Conservation (phyloP, 2,888 invertebrate species). For the Criorhina ranunculi region DNA sequence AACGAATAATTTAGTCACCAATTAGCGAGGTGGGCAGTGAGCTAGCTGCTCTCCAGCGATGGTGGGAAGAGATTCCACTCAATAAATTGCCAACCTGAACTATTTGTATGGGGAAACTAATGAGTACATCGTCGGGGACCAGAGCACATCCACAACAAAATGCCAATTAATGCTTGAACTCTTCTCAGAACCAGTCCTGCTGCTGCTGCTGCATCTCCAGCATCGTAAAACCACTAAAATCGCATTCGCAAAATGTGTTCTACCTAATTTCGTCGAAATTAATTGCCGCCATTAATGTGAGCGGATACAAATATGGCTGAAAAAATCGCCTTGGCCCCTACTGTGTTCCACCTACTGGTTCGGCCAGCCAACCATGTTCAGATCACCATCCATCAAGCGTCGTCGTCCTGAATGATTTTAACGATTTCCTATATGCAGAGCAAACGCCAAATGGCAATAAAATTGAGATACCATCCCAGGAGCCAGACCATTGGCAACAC, state of each 20-base stretch:
- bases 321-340: constrained; percentile 36
- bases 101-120: constrained; percentile 55
- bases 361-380: not conserved
- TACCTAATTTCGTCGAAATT: constrained; percentile 74
- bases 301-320: constrained; percentile 64
- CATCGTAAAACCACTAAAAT: constrained; percentile 57
- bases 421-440: constrained; percentile 51
- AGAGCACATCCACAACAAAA: constrained; percentile 4
- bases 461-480: constrained; percentile 61
- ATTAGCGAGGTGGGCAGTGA: constrained; percentile 60
- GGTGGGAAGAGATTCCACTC: constrained; percentile 68
- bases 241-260: constrained; percentile 65
- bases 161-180: constrained; percentile 27
- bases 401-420: constrained; percentile 42
- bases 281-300: constrained; percentile 73
- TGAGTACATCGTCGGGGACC: constrained; percentile 22
- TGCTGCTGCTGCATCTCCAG: constrained; percentile 29
- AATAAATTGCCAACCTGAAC: constrained; percentile 66
- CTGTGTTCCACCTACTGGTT: constrained; percentile 35
- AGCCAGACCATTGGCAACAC: constrained; percentile 62
- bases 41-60: constrained; percentile 24
- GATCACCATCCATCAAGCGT: constrained; percentile 39
- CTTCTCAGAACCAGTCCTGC: constrained; percentile 56
- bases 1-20: constrained; percentile 74
- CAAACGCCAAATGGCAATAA: constrained; percentile 68